A percentile compares a stretch with the other conserved stretches of the same genome.
Conservation (phyloP, 2,113 vertebrate species). For the Trinectes maculatus region DNA sequence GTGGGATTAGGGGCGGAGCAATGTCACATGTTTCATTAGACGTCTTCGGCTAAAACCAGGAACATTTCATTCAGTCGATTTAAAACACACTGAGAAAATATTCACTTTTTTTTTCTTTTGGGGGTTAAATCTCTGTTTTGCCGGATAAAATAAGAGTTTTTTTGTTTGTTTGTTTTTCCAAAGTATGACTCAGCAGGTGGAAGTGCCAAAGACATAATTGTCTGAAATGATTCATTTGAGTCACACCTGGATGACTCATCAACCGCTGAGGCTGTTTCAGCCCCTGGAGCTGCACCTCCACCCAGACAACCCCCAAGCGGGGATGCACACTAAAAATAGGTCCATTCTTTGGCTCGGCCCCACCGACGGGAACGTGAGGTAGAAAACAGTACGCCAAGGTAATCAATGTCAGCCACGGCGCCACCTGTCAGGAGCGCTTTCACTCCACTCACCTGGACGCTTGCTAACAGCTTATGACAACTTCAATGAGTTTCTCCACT, state of each 20-base stretch:
- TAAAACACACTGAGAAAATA: no score
- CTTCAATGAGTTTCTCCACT: conserved; percentile 58
- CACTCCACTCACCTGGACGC: conserved; percentile 25
- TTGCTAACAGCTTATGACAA: conserved; percentile 59
- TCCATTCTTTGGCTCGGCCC: conserved; percentile 2
- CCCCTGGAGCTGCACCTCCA: not conserved
- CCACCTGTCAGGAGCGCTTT: conserved; percentile 53
- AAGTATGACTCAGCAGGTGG: not conserved
- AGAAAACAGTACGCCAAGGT: conserved; percentile 30
- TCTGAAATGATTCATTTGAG: not conserved
- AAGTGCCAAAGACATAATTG: not conserved
- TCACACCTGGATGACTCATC: not conserved
- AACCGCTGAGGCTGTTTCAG: not conserved
- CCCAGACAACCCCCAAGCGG: not conserved
- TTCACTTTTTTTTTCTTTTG: no score
- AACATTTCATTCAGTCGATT: no score
- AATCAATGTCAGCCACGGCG: conserved; percentile 25
- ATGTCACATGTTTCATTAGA: no score
- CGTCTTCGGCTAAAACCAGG: no score
- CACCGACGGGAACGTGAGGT: conserved; percentile 11
- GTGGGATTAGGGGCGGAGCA: no score
- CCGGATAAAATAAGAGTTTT: not conserved
- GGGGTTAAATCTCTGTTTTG: no score
- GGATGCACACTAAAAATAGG: conserved; percentile 14
- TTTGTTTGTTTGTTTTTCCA: not conserved